These are phyloP conservation scores for Stictocephala bisonia DNA, from an alignment of 2,888 invertebrate species.

Conservation along the genomic window DNA sequence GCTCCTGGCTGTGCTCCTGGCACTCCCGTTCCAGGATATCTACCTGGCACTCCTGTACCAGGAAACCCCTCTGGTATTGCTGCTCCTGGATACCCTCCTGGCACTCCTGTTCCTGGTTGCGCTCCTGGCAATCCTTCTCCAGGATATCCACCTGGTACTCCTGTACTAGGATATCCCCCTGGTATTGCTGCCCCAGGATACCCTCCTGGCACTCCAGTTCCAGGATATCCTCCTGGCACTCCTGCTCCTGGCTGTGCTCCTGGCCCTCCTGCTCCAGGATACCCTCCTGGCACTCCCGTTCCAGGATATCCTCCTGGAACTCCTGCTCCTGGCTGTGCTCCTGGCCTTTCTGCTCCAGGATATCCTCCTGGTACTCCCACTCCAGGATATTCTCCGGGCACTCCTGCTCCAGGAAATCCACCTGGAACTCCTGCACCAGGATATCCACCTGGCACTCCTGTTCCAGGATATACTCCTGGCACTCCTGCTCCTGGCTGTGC, in stretches of 20 bases:
- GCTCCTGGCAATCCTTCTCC: slow-evolving; percentile 29
- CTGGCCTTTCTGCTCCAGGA: slow-evolving; percentile 37
- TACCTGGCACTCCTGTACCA: slow-evolving; percentile 40
- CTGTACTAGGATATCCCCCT: slow-evolving; percentile 49
- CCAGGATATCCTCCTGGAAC: slow-evolving; percentile 50
- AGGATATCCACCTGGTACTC: slow-evolving; percentile 39
- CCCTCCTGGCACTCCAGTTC: slow-evolving; percentile 23
- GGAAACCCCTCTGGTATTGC: slow-evolving; percentile 45
- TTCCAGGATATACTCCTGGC: slow-evolving; percentile 48
- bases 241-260: slow-evolving; percentile 42
- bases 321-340: slow-evolving; percentile 47
- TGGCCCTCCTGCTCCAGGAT: slow-evolving; percentile 41
- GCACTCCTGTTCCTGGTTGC: slow-evolving; percentile 49
- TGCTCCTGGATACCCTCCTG: slow-evolving; percentile 47
- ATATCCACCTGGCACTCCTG: slow-evolving; percentile 26
- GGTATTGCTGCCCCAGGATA: slow-evolving; percentile 42
- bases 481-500: slow-evolving; percentile 48
- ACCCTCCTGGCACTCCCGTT: neutral
- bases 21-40: slow-evolving; percentile 47
- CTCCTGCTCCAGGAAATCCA: slow-evolving; percentile 44
- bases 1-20: slow-evolving; percentile 53
- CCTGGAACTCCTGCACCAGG: slow-evolving; percentile 45
- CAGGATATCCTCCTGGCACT: slow-evolving; percentile 47
- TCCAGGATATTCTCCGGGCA: slow-evolving; percentile 46
- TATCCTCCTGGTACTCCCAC: slow-evolving; percentile 24